phyloP scores from a whole-genome alignment of 2,113 vertebrate species.

The Lathamus discolor region DNA sequence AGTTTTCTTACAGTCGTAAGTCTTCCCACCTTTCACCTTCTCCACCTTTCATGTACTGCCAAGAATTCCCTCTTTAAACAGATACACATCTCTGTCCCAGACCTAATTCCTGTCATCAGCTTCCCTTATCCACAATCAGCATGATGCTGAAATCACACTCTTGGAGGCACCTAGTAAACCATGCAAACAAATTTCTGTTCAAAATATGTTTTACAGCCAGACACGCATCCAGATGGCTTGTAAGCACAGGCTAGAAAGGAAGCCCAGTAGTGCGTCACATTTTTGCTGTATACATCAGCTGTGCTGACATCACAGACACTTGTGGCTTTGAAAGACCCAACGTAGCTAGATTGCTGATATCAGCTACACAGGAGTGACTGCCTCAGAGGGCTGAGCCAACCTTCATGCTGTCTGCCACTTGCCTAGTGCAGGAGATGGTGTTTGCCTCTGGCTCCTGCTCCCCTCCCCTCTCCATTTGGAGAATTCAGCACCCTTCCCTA shows the following conservation, averaged over 20 bases:
- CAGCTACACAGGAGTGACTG: not conserved
- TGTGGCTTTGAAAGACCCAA: not conserved
- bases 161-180: not conserved
- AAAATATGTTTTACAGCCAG: not conserved
- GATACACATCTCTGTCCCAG: not conserved
- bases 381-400: not conserved
- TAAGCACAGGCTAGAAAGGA: not conserved
- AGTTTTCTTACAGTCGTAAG: not conserved
- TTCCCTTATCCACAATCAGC: not conserved
- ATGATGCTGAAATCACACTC: not conserved
- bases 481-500: not conserved
- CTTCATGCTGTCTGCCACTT: fast-evolving
- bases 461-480: not conserved
- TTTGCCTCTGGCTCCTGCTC: not conserved
- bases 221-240: fast-evolving
- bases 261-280: not conserved
- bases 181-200: not conserved
- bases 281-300: not conserved
- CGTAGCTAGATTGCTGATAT: not conserved
- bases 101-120: not conserved
- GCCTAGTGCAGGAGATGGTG: not conserved
- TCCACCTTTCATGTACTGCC: not conserved
- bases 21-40: not conserved
- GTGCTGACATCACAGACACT: fast-evolving
- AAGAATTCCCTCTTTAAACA: not conserved